Percentiles rank a stretch among this genome's conserved stretches.
Conservation (phyloP, 2,797 vertebrate genomes). For the Nasua narica region DNA sequence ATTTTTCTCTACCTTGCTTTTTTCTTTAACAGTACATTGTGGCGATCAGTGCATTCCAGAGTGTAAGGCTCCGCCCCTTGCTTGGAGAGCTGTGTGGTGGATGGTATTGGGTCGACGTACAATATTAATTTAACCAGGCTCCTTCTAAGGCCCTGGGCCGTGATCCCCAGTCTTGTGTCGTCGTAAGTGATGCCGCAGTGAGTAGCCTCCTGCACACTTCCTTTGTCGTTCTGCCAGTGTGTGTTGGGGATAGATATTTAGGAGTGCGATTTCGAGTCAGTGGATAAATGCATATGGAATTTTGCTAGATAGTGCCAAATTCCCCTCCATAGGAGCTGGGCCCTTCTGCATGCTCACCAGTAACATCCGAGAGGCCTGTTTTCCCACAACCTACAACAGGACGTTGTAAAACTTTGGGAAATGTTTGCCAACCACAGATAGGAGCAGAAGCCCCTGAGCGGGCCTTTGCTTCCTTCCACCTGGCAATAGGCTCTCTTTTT, state of each 20-base stretch:
- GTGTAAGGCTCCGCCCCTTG: neutral
- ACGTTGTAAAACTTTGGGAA: neutral
- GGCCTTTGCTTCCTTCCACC: neutral
- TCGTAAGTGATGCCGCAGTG: neutral
- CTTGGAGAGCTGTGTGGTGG: neutral
- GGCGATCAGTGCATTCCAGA: accelerated
- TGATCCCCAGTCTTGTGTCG: neutral
- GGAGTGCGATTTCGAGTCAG: neutral
- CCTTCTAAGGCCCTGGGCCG: accelerated
- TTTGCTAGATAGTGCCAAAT: neutral
- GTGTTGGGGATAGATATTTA: neutral
- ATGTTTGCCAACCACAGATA: accelerated
- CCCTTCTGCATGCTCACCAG: neutral
- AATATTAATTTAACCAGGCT: no score
- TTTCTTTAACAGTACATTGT: neutral
- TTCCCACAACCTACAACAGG: neutral
- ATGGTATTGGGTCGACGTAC: accelerated
- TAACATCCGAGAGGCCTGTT: neutral
- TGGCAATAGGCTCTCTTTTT: neutral
- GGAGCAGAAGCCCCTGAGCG: neutral
- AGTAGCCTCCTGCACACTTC: neutral
- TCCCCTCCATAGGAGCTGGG: no score
- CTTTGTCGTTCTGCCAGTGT: neutral
- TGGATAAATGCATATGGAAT: neutral
- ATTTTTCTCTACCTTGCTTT: neutral